Percentiles rank a stretch among this genome's conserved stretches.
Conservation (phyloP, 2,797 vertebrate genomes). For the Oryzias sinensis region DNA sequence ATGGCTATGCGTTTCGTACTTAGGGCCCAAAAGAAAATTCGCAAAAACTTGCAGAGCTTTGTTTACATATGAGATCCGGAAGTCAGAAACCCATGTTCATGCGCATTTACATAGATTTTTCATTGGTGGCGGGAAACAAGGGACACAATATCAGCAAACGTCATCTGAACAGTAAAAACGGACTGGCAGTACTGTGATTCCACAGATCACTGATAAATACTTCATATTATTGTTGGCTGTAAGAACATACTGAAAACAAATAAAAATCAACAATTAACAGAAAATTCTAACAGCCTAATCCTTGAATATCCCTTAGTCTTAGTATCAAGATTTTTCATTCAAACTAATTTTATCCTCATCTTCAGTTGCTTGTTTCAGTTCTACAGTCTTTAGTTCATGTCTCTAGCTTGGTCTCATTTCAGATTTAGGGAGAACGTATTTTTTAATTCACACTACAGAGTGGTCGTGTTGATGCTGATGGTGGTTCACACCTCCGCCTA, state of each 20-base stretch:
- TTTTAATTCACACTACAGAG: constrained; percentile 84
- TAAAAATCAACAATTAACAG: constrained; percentile 43
- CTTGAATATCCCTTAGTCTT: constrained; percentile 40
- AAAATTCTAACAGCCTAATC: constrained; percentile 64
- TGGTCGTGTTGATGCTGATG: constrained; percentile 90
- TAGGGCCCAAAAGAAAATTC: no score
- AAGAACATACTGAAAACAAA: constrained; percentile 50
- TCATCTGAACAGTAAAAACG: background rate
- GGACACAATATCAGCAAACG: background rate
- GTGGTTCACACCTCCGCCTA: constrained; percentile 73
- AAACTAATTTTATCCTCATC: constrained; percentile 3
- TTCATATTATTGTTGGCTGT: constrained; percentile 54
- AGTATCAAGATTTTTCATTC: constrained; percentile 12
- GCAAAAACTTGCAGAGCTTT: no score
- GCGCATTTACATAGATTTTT: no score
- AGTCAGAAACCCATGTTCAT: no score
- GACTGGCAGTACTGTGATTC: constrained; percentile 67
- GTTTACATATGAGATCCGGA: no score
- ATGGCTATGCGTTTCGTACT: no score
- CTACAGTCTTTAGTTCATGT: constrained; percentile 12
- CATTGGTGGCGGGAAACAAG: no score
- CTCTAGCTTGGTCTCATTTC: constrained; percentile 19
- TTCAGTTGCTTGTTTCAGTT: constrained; percentile 6
- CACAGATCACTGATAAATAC: constrained; percentile 78
- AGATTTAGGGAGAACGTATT: constrained; percentile 27